A percentile compares a stretch with the other conserved stretches of the same genome.
These are phyloP conservation scores for Phymorhynchus buccinoides DNA, from an alignment of 1,140 invertebrate genomes.

Conservation along the genomic window DNA sequence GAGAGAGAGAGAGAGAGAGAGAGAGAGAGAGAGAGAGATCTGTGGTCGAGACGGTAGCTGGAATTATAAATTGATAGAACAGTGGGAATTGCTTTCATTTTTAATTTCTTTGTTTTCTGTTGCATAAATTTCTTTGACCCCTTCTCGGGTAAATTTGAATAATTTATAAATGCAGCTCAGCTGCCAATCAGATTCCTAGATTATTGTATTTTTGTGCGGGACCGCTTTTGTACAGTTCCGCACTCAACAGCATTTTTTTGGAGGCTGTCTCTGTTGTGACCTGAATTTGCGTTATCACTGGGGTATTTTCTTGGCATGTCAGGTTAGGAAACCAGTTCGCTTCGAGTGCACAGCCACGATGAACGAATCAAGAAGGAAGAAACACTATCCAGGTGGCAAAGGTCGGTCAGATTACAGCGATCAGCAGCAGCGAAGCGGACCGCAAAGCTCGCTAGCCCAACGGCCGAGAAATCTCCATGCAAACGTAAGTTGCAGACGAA, in stretches of 20 bases:
- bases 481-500: conserved; percentile 49
- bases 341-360: conserved; percentile 53
- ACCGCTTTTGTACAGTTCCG: not conserved
- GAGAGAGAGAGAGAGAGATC: not conserved
- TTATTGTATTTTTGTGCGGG: conserved; percentile 16
- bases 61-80: not conserved
- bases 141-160: too few relatives aligned
- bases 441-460: conserved; percentile 41
- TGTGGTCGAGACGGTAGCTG: not conserved
- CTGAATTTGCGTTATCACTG: conserved; percentile 47
- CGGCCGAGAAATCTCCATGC: conserved; percentile 51
- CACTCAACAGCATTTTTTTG: conserved; percentile 28
- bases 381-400: conserved; percentile 52
- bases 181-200: not conserved
- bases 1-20: too few relatives aligned
- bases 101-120: not conserved
- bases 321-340: conserved; percentile 49
- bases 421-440: conserved; percentile 50
- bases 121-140: not conserved
- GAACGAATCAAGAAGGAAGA: conserved; percentile 65
- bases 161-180: too few relatives aligned
- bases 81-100: not conserved
- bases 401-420: conserved; percentile 58
- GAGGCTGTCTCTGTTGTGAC: conserved; percentile 36
- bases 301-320: conserved; percentile 53